These are phyloP conservation scores for Procambarus clarkii DNA, from an alignment of 1,140 invertebrate genomes.

Conservation along the genomic window DNA sequence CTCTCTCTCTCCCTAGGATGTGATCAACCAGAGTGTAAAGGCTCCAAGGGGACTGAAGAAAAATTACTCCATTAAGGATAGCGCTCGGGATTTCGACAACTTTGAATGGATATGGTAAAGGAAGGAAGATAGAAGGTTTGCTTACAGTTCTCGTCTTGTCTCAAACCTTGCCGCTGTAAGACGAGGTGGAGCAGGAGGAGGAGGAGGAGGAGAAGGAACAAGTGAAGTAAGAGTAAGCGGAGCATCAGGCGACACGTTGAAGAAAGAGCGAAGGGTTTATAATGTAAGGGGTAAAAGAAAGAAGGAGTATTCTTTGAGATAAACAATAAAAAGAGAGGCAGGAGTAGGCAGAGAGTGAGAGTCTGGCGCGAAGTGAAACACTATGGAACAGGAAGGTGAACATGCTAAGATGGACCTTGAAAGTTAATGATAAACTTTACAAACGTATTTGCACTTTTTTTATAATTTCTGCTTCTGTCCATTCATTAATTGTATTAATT, in stretches of 20 bases:
- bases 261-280: not conserved
- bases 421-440: no score
- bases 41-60: conserved; percentile 56
- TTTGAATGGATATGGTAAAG: conserved; percentile 64
- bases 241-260: not conserved
- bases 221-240: not conserved
- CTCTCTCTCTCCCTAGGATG: conserved; percentile 4
- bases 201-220: not conserved
- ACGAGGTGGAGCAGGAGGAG: not conserved
- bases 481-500: no score
- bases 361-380: no score
- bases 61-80: conserved; percentile 63
- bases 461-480: no score
- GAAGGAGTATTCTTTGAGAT: not conserved
- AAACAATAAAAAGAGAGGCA: no score
- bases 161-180: not conserved
- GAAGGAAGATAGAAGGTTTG: conserved; percentile 29
- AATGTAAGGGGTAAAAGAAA: not conserved
- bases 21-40: conserved; percentile 61
- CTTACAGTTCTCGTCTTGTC: conserved; percentile 13
- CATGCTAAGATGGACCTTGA: no score
- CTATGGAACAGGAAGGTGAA: no score
- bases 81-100: conserved; percentile 65
- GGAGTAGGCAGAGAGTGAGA: no score
- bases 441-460: no score